A percentile compares a stretch with the other conserved stretches of the same genome.
Evolutionary conservation across 1,140 invertebrate species (phyloP).

Genomic region (Leptestheria dahalacensis): DNA sequence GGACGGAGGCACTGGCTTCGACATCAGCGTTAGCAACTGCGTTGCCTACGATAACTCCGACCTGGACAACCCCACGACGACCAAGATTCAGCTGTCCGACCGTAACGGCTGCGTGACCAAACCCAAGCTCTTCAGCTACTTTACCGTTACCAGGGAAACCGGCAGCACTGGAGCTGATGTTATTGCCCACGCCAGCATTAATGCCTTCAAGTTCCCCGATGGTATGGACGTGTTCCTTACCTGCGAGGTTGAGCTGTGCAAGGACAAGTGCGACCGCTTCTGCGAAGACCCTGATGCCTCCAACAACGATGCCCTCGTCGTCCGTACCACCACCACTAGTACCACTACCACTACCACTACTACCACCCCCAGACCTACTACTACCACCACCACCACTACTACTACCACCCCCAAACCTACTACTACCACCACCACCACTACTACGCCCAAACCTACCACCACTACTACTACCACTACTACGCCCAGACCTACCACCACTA

Average conservation of each 20-base stretch:
- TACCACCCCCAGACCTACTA: background rate
- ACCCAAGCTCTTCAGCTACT: slow-evolving; percentile 45
- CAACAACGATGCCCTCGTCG: background rate
- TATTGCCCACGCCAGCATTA: slow-evolving; percentile 44
- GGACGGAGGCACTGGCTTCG: slow-evolving; percentile 42
- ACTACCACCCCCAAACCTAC: background rate
- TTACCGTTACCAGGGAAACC: slow-evolving; percentile 33
- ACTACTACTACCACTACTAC: background rate
- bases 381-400: slow-evolving; percentile 5
- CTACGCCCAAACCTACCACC: background rate
- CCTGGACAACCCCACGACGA: slow-evolving; percentile 41
- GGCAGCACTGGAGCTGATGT: slow-evolving; percentile 41
- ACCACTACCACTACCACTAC: background rate
- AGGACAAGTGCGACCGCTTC: background rate
- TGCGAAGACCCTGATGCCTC: background rate
- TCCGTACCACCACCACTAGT: background rate
- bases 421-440: background rate
- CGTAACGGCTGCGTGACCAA: slow-evolving; percentile 49
- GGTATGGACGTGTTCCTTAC: slow-evolving; percentile 51
- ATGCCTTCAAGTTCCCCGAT: slow-evolving; percentile 56
- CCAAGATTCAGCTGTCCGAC: slow-evolving; percentile 45
- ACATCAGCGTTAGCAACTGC: slow-evolving; percentile 50
- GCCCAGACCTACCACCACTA: background rate
- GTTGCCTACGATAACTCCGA: slow-evolving; percentile 51
- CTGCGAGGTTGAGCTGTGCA: slow-evolving; percentile 44